Conservation (phyloP, 2,113 vertebrate species). For the Elaphurus davidianus region DNA sequence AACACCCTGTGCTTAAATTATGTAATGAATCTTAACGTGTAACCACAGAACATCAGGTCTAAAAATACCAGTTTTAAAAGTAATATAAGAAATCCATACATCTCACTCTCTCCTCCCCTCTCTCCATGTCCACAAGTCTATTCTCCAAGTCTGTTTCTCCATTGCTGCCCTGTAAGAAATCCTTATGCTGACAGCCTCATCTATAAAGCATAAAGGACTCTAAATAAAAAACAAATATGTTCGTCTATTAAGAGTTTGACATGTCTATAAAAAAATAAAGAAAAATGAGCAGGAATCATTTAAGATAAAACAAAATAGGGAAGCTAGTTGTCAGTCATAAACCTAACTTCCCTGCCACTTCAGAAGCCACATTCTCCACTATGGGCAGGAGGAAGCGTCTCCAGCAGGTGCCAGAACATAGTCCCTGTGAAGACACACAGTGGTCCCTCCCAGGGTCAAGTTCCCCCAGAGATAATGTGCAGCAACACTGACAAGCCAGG, state of each 20-base stretch:
- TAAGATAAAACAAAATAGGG: constrained; percentile 5
- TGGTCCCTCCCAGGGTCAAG: not conserved
- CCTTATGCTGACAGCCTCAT: not conserved
- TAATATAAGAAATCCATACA: constrained; percentile 26
- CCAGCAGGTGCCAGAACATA: not conserved
- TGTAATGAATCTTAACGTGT: not conserved
- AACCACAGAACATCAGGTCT: not conserved
- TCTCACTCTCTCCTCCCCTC: not conserved
- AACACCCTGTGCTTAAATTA: constrained; percentile 11
- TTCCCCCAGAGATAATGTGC: not conserved
- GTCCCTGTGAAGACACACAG: not conserved
- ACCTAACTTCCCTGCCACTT: not conserved
- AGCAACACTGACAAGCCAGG: not conserved
- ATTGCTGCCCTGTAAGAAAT: not conserved
- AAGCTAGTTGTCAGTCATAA: not conserved
- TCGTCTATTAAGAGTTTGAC: not conserved
- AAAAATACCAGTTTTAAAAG: constrained; percentile 42
- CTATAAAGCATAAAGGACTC: constrained; percentile 13
- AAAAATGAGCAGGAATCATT: not conserved
- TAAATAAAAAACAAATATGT: constrained; percentile 7
- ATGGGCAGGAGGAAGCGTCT: not conserved
- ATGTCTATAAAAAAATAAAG: not conserved
- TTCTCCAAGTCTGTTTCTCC: not conserved
- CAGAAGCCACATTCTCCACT: not conserved
- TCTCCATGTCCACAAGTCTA: not conserved